Base-by-base conservation (phyloP, 2,113 vertebrate genomes). In the Pagrus major region DNA sequence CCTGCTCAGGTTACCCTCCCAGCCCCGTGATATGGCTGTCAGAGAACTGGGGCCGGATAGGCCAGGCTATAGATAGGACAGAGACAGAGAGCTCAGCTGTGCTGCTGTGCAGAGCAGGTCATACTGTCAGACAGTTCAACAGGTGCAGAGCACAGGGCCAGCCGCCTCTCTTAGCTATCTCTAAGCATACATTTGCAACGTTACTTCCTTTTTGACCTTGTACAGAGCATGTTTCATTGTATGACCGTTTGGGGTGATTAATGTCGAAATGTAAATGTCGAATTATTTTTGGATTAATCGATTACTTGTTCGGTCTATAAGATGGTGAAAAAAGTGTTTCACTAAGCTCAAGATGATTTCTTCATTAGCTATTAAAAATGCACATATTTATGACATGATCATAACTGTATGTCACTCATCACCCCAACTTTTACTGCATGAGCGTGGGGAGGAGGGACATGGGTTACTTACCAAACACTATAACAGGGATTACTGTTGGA, bases 31-130 rank as follows among this genome's bases (percentile, higher is more conserved):
- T 71, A 82, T 80, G 74, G 83, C 87, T 61, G 72, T 76, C 67
- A 25, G 51, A 82, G 90, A 72, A 78, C 66, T 44, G 72, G 59
- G 70, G 81, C 63, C 51, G 61, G 77, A 76, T 73, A 65, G 85
- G 63, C 81, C 70, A 42, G 49, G 89, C 94, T 95, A 96, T 94
- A 95, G 86, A 95, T 95, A 95, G 94, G 89, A 79, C 81, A 86
- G 83, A 93, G 88, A 91, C 91, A 80, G 86, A 87, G 87, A 90
- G 88, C 88, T 95, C 94, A 95, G 93, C 93, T 94, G 93, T 82
- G 90, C 90, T 69, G 76, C 88, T 93, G 83, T 92, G 80, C 85
- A 70, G 88, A 88, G 82, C 86, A 81, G 90, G 90, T 93, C 93
- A 91, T 56, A 67, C 90, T 80, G 91, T 88, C 92, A 88, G 92